phyloP scores from a whole-genome alignment of 2,113 vertebrate species.

The Plectropomus leopardus region DNA sequence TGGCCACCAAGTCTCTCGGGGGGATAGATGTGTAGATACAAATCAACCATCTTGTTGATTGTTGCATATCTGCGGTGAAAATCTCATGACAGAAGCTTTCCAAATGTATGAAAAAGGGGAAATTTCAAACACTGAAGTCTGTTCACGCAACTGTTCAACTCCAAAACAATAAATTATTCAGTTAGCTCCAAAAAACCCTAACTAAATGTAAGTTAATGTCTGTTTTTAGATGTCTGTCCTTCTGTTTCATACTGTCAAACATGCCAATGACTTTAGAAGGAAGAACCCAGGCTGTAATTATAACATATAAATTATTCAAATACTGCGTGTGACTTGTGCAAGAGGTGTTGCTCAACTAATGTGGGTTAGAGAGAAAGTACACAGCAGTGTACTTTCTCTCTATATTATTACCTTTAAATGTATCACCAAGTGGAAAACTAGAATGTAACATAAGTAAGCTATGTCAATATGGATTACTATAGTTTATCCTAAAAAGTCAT shows the following conservation, averaged over 20 bases:
- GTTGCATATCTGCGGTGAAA: background rate
- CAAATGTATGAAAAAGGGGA: background rate
- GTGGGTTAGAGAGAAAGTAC: too few species aligned
- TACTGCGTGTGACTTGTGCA: too few species aligned
- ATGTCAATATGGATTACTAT: too few species aligned
- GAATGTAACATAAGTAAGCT: too few species aligned
- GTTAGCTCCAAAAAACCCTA: background rate
- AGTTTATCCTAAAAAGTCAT: too few species aligned
- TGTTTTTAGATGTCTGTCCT: background rate
- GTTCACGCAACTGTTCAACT: background rate
- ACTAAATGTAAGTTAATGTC: background rate
- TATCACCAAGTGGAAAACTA: too few species aligned
- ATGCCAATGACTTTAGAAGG: background rate
- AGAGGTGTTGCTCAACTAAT: too few species aligned
- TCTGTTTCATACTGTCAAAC: background rate
- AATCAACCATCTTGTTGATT: constrained; percentile 35
- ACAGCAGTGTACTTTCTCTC: too few species aligned
- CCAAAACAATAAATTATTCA: background rate
- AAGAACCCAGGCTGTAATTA: background rate
- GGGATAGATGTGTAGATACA: constrained; percentile 42
- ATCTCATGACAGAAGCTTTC: constrained; percentile 22
- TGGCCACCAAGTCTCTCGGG: constrained; percentile 42
- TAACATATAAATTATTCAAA: too few species aligned
- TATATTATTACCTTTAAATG: too few species aligned
- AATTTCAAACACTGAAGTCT: constrained; percentile 4